A percentile compares a stretch with the other conserved stretches of the same genome.
Conservation (phyloP, 1,140 invertebrate genomes). For the Bombus affinis region DNA sequence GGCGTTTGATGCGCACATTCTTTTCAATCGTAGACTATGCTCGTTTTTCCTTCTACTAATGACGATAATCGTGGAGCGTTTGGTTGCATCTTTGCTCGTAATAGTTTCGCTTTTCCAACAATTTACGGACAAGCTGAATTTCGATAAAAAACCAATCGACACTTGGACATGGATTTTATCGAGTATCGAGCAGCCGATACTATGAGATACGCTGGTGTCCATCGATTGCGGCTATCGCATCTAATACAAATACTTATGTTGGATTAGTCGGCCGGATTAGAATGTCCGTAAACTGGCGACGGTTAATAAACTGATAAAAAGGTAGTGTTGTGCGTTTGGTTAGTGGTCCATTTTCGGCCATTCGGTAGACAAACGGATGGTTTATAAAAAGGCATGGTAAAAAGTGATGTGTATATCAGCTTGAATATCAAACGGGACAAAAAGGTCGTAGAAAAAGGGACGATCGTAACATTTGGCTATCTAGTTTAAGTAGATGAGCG, state of each 20-base stretch:
- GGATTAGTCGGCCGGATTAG: not conserved
- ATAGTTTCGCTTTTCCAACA: not conserved
- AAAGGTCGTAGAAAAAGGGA: slow-evolving; percentile 7
- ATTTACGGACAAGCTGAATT: slow-evolving; percentile 21
- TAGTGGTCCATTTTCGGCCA: not conserved
- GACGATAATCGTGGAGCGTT: not conserved
- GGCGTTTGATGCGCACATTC: not conserved
- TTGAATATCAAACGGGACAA: not conserved
- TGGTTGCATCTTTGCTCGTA: not conserved
- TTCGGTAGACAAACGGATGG: not conserved
- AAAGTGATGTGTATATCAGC: not conserved
- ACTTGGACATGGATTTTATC: not conserved
- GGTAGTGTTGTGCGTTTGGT: not conserved
- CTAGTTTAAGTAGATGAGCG: slow-evolving; percentile 13
- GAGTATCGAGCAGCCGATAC: not conserved
- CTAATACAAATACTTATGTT: not conserved
- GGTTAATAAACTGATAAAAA: not conserved
- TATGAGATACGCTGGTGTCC: slow-evolving; percentile 16
- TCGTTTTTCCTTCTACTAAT: not conserved
- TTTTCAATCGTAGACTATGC: not conserved
- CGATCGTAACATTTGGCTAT: not conserved
- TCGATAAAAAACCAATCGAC: slow-evolving; percentile 4
- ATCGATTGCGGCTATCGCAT: not conserved
- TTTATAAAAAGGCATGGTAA: slow-evolving; percentile 7
- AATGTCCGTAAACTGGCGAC: not conserved